Evolutionary conservation across 2,888 invertebrate genomes (phyloP).

Genomic region (Oligia latruncula): DNA sequence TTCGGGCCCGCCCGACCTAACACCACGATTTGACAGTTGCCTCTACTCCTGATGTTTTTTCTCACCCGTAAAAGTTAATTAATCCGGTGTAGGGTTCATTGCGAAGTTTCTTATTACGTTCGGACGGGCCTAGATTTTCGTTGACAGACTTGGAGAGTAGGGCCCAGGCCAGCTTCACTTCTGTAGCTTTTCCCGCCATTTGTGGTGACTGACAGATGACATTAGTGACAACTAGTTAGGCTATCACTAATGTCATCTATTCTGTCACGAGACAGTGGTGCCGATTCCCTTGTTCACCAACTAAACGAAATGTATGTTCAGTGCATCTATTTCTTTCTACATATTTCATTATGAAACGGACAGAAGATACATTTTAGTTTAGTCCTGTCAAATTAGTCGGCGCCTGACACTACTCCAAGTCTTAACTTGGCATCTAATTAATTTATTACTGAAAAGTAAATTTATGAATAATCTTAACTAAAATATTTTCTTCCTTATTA

Average conservation of each 20-base stretch:
- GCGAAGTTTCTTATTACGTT: no score
- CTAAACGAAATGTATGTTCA: no score
- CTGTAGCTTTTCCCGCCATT: background rate
- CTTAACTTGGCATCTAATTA: no score
- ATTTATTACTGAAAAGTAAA: constrained; percentile 18
- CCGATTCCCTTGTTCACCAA: no score
- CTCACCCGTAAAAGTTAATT: no score
- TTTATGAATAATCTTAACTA: constrained; percentile 37
- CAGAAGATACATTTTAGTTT: no score
- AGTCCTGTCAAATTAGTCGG: no score
- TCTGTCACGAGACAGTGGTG: background rate
- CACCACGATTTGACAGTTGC: background rate
- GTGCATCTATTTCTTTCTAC: no score
- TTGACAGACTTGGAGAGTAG: background rate
- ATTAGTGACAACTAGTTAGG: background rate
- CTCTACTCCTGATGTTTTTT: no score
- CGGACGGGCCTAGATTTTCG: background rate
- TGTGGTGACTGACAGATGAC: background rate
- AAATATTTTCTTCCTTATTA: constrained; percentile 10
- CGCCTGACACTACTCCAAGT: no score
- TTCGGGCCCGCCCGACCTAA: background rate
- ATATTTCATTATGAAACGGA: no score
- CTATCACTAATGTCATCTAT: background rate
- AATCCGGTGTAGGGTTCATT: no score
- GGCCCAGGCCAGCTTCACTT: background rate